Evolutionary conservation across 2,797 vertebrate genomes (phyloP).

Genomic region (Rhinophrynus dorsalis): DNA sequence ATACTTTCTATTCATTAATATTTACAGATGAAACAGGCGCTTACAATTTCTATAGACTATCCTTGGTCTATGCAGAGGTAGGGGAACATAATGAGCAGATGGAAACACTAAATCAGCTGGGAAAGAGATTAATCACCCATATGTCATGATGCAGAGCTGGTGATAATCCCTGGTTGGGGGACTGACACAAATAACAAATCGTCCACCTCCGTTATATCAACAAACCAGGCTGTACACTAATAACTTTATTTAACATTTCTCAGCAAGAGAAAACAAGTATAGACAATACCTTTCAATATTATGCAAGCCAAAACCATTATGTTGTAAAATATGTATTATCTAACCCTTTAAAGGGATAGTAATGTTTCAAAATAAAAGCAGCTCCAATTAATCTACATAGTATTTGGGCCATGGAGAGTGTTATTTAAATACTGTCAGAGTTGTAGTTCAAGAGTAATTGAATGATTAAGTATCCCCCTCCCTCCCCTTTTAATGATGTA

Average conservation of each 20-base stretch:
- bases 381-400: too few species aligned
- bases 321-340: too few species aligned
- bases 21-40: constrained; percentile 8
- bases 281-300: too few species aligned
- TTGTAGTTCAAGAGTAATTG: too few species aligned
- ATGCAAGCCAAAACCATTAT: too few species aligned
- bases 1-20: background rate
- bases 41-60: too few species aligned
- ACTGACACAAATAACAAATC: constrained; percentile 6
- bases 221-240: background rate
- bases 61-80: background rate
- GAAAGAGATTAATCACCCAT: constrained; percentile 40
- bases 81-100: constrained; percentile 3
- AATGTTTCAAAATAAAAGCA: too few species aligned
- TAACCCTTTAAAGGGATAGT: too few species aligned
- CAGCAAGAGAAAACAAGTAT: background rate
- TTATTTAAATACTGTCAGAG: too few species aligned
- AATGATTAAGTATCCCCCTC: too few species aligned
- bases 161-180: background rate
- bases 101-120: constrained; percentile 29
- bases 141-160: constrained; percentile 18
- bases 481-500: too few species aligned
- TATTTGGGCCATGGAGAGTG: too few species aligned
- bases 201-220: constrained; percentile 15
- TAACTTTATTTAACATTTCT: constrained; percentile 5